These are phyloP conservation scores for Tortricodes alternella DNA, from an alignment of 2,888 invertebrate species.

Conservation along the genomic window DNA sequence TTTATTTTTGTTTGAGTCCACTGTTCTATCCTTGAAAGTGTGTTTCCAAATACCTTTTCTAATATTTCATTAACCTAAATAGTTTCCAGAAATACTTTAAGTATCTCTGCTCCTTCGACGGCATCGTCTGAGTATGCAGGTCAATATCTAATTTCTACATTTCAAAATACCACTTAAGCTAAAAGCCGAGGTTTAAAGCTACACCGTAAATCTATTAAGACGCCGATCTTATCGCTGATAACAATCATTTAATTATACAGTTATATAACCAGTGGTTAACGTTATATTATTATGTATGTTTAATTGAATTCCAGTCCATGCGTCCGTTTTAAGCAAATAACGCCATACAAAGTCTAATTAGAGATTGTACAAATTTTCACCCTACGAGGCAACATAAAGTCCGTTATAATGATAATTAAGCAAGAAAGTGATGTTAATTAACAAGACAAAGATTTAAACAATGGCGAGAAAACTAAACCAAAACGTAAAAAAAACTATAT, in stretches of 20 bases:
- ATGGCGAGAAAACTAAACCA: not conserved
- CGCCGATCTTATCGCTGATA: slow-evolving; percentile 10
- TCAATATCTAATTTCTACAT: not conserved
- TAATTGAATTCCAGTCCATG: slow-evolving; percentile 10
- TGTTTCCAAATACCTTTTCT: not conserved
- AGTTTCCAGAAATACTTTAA: not conserved
- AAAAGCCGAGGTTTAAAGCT: slow-evolving; percentile 1
- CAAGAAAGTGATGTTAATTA: slow-evolving; percentile 58
- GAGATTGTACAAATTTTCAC: slow-evolving; percentile 14
- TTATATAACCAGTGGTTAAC: slow-evolving; percentile 1
- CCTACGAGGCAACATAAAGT: slow-evolving; percentile 31
- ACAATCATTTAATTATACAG: slow-evolving; percentile 24
- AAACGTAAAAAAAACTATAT: slow-evolving; percentile 5
- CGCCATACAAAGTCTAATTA: slow-evolving; percentile 14
- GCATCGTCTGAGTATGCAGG: not conserved
- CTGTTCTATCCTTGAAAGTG: not conserved
- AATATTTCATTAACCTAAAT: slow-evolving; percentile 7
- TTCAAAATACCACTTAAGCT: not conserved
- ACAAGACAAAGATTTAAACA: slow-evolving; percentile 36
- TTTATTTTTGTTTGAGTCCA: no score
- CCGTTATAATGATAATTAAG: slow-evolving; percentile 30
- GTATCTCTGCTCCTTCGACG: not conserved
- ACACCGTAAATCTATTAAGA: slow-evolving; percentile 3
- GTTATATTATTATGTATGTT: not conserved
- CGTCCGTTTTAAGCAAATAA: slow-evolving; percentile 4